Conservation (phyloP, 1,140 invertebrate genomes). For the Aphis gossypii region DNA sequence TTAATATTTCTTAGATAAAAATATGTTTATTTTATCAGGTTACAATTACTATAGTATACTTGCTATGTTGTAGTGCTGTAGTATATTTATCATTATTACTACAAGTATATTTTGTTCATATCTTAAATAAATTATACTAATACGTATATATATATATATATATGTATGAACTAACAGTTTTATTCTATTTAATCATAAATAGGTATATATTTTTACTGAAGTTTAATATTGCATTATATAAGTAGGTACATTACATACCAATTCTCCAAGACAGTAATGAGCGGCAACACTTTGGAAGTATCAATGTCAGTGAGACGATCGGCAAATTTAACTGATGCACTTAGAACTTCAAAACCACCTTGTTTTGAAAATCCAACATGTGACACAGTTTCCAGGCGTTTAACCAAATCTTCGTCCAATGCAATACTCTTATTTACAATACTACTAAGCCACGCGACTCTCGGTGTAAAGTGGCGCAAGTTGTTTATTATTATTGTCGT, state of each 20-base stretch:
- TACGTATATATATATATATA: too few species aligned
- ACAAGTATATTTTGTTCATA: neutral
- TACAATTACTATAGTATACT: neutral
- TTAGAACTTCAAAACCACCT: constrained; percentile 33
- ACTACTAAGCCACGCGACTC: neutral
- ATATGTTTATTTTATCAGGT: neutral
- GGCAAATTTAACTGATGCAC: constrained; percentile 34
- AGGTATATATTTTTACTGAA: neutral
- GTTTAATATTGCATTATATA: neutral
- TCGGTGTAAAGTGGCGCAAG: neutral
- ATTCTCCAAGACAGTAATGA: constrained; percentile 38
- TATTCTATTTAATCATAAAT: too few species aligned
- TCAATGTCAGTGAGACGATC: constrained; percentile 14
- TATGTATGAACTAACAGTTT: neutral
- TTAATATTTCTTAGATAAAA: too few species aligned
- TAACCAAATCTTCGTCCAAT: constrained; percentile 26
- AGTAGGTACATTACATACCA: neutral
- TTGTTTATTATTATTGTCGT: neutral
- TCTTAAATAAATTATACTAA: neutral
- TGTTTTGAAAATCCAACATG: constrained; percentile 45
- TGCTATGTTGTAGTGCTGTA: too few species aligned
- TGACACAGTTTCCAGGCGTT: constrained; percentile 45
- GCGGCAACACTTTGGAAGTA: neutral
- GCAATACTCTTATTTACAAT: too few species aligned
- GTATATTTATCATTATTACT: neutral